A percentile compares a stretch with the other conserved stretches of the same genome.
phyloP scores from a whole-genome alignment of 2,797 vertebrate genomes.

The Apogon hyalosoma region DNA sequence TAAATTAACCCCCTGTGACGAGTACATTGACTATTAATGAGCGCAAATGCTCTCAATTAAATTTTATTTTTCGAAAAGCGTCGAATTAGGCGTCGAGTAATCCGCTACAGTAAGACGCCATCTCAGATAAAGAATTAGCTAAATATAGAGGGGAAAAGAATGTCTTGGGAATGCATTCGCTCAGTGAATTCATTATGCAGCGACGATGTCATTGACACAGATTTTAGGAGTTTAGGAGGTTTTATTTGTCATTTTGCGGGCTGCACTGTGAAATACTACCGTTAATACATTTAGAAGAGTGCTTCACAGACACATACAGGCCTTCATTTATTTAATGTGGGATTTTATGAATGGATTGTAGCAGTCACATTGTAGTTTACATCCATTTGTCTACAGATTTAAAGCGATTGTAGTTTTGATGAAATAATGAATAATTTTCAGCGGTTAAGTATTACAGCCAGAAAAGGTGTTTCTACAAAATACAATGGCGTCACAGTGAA shows the following conservation, averaged over 20 bases:
- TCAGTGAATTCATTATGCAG: constrained; percentile 61
- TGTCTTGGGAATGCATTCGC: constrained; percentile 41
- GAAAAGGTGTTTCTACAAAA: no score
- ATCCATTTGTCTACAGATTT: no score
- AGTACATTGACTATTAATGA: constrained; percentile 9
- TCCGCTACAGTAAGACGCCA: constrained; percentile 29
- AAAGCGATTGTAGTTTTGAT: no score
- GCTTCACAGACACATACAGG: constrained; percentile 4
- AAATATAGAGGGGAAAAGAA: constrained; percentile 54
- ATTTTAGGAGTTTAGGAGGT: constrained; percentile 52
- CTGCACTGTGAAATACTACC: constrained; percentile 19
- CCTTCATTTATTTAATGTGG: constrained; percentile 3
- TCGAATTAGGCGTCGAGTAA: constrained; percentile 46
- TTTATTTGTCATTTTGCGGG: constrained; percentile 29
- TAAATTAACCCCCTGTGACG: constrained; percentile 21
- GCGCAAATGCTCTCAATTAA: constrained; percentile 46
- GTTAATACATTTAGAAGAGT: constrained; percentile 20
- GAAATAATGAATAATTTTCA: no score
- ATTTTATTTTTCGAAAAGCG: constrained; percentile 56
- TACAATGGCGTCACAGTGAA: no score
- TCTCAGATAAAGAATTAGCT: constrained; percentile 59
- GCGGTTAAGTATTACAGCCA: no score
- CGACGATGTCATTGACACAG: constrained; percentile 64
- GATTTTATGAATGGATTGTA: no score
- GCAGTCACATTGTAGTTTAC: no score